These are phyloP conservation scores for Lutraria rhynchaena DNA, from an alignment of 1,140 invertebrate genomes.

Conservation along the genomic window DNA sequence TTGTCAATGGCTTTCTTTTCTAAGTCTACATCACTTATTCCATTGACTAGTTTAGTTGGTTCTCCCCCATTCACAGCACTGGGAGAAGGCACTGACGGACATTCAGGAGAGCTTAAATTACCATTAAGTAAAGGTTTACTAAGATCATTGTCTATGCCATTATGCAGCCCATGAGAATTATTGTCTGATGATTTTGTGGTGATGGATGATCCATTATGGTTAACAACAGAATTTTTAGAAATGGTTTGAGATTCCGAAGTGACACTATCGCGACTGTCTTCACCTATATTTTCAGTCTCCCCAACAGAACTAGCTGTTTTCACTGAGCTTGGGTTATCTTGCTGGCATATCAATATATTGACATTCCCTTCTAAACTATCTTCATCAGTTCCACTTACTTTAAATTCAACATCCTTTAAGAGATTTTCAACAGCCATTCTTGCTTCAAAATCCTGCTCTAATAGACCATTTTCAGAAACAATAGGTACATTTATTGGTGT, in stretches of 20 bases:
- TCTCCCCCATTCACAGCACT: conserved; percentile 36
- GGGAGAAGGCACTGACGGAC: conserved; percentile 49
- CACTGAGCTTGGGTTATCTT: conserved; percentile 30
- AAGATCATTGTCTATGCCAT: conserved; percentile 36
- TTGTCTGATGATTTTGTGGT: conserved; percentile 34
- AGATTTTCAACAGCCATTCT: conserved; percentile 53
- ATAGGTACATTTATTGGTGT: conserved; percentile 49
- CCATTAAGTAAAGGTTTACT: conserved; percentile 46
- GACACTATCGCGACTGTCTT: conserved; percentile 32
- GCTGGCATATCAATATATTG: conserved; percentile 31
- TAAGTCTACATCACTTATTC: conserved; percentile 38
- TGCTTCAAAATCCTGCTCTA: conserved; percentile 55
- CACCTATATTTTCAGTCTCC: conserved; percentile 18
- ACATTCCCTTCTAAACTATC: conserved; percentile 43
- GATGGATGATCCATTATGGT: conserved; percentile 26
- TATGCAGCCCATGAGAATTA: conserved; percentile 5
- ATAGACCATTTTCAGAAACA: conserved; percentile 46
- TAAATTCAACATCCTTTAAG: conserved; percentile 42
- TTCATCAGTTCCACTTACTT: conserved; percentile 42
- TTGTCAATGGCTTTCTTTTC: conserved; percentile 44
- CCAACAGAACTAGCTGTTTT: conserved; percentile 20
- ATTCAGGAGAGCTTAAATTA: conserved; percentile 41
- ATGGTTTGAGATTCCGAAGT: conserved; percentile 37
- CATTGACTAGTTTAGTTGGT: conserved; percentile 53
- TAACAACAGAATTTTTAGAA: conserved; percentile 16